Percentiles rank a stretch among this genome's conserved stretches.
phyloP scores from a whole-genome alignment of 2,797 vertebrate genomes.

The Spheniscus humboldti region DNA sequence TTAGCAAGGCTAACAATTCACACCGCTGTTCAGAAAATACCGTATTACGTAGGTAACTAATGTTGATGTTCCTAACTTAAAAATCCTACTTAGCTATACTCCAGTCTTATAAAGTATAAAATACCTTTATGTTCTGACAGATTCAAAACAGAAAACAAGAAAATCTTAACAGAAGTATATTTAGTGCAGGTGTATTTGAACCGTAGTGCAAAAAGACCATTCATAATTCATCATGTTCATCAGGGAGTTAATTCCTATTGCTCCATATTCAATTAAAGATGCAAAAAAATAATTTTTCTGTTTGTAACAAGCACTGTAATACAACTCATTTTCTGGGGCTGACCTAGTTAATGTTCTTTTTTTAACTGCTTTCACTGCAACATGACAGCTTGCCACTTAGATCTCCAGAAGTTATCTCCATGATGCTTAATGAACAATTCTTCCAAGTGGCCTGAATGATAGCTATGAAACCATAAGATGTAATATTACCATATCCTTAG shows the following conservation, averaged over 20 bases:
- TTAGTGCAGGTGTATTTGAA: background rate
- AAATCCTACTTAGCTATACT: background rate
- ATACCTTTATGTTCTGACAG: background rate
- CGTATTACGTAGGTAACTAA: background rate
- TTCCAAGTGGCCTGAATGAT: slow-evolving; percentile 33
- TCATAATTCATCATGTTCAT: background rate
- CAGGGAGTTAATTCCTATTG: background rate
- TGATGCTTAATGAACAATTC: slow-evolving; percentile 45
- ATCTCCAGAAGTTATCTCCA: slow-evolving; percentile 42
- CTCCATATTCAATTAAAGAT: background rate
- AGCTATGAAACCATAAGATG: slow-evolving; percentile 2
- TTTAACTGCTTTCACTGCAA: slow-evolving; percentile 23
- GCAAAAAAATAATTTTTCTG: background rate
- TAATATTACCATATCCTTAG: slow-evolving; percentile 18
- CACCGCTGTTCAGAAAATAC: background rate
- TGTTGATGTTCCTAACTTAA: background rate
- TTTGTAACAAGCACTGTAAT: background rate
- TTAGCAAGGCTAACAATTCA: background rate
- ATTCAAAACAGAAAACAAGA: background rate
- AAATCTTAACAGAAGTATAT: background rate
- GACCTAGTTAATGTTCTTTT: slow-evolving; percentile 51
- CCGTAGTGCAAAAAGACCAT: background rate
- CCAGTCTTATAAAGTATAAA: background rate
- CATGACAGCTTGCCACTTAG: slow-evolving; percentile 40
- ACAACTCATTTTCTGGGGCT: background rate